A percentile compares a stretch with the other conserved stretches of the same genome.
Conservation (phyloP, 2,888 invertebrate genomes). For the Nezara viridula region DNA sequence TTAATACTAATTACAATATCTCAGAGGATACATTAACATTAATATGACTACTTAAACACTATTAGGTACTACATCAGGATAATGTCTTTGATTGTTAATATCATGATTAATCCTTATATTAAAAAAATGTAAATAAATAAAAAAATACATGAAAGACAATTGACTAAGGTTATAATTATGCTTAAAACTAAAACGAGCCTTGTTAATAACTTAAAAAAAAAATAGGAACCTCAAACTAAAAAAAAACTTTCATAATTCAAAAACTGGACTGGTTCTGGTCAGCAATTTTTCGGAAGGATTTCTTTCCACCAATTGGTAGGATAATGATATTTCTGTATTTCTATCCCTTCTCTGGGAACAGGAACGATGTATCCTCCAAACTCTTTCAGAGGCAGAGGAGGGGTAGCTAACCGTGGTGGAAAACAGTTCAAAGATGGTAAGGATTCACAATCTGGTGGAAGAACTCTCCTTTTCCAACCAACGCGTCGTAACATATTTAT, state of each 20-base stretch:
- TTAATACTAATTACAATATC: not conserved
- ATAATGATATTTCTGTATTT: slow-evolving; percentile 75
- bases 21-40: not conserved
- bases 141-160: slow-evolving; percentile 24
- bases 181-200: slow-evolving; percentile 25
- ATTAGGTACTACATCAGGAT: not conserved
- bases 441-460: slow-evolving; percentile 73
- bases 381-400: slow-evolving; percentile 71
- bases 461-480: slow-evolving; percentile 72
- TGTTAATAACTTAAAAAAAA: not conserved
- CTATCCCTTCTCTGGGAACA: slow-evolving; percentile 73
- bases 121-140: not conserved
- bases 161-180: not conserved
- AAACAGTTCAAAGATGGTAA: slow-evolving; percentile 72
- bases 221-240: not conserved
- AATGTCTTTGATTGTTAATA: not conserved
- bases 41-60: not conserved
- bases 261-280: slow-evolving; percentile 53
- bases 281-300: slow-evolving; percentile 70
- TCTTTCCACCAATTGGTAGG: slow-evolving; percentile 74
- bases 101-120: not conserved
- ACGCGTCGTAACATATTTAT: slow-evolving; percentile 71
- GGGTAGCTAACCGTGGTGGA: slow-evolving; percentile 71
- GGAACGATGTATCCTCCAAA: slow-evolving; percentile 71
- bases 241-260: not conserved